Evolutionary conservation across 2,797 vertebrate genomes (phyloP), one percentile per base, ranked within the genome.

Genomic region (Huso huso): DNA sequence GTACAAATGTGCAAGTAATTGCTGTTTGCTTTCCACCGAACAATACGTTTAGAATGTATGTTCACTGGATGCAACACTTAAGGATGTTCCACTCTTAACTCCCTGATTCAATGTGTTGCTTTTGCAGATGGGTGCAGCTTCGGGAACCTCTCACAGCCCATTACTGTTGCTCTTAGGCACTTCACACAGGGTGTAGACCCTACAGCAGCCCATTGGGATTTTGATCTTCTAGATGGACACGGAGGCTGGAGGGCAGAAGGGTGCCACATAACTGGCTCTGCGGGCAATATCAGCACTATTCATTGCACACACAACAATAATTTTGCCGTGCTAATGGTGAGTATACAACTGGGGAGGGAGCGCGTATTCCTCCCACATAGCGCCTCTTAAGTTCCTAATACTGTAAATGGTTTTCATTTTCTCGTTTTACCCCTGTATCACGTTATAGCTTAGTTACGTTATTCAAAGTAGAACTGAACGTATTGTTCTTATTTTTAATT

Each of bases 311-410:
- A 86, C 82, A 89, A 92, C 76, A 86, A 87, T 83, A 92, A 95
- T 94, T 94, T 94, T 88, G 90, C 94, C 83, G 95, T 92, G 91
- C 96, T 95, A 87, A 98, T 98, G 95, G 96, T 99, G 90, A 99
- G 95, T 94, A 91, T 37, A 61, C 55, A 58, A 10, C 7, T 37
- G 6, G 63, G 69, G 69, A 62, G 51, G 10, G 7, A 37, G 62
- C n/a, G 48, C 12, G 9, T 57, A 48, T 53, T 68, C 6, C 49
- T 58, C 11, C 55, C 55, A 58, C 55, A 58, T 13, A 9, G 55
- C 55, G 13, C 55, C 55, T 58, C 55, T 9, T 13, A 10, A 11
- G 55, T 58, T 13, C 12, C 51, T 12, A 53, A 9, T 37, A 37
- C 5, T 53, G 8, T 12, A 9, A 53, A 53, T 53, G 4, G 12